Evolutionary conservation across 2,888 invertebrate species (phyloP), one percentile per base, ranked within the genome.

Genomic region (Morpho helenor): DNA sequence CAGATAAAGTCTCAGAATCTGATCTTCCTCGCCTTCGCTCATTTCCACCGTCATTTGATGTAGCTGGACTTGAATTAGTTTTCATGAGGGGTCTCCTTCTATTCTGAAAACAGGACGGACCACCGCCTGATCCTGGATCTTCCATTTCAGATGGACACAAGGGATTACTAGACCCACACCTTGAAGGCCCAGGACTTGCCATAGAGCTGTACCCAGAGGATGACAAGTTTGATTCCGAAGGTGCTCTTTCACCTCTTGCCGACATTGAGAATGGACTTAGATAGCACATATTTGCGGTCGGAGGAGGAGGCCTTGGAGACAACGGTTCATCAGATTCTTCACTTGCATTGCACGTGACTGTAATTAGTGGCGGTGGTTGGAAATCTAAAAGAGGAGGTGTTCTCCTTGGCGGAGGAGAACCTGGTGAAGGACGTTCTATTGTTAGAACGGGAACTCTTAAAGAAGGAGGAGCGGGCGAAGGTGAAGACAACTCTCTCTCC

Each of bases 131-230:
- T 2, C 94, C 94, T 2, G 93, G 93, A 69, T 95, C 95, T 71
- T 95, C 95, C 92, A 94, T 93, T 84, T 95, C 95, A 8, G 94
- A 93, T 2, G 94, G 94, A 75, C 94, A 95, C 3, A 96, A 78
- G 0, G 96, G 96, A 78, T 96, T 96, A 72, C 94, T 95, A 0
- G 96, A 96, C 7, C 95, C 95, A 75, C 96, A 96, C 62, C 96
- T 88, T 0, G 96, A 96, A 5, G 96, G 95, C 0, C 95, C 96
- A 0, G 96, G 96, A 80, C 95, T 95, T 0, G 96, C 95, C 94
- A 96, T 96, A 3, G 96, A 96, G 65, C 95, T 95, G 77, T 96
- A 96, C 7, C 96, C 96, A 0, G 96, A 96, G 7, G 96, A 96
- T 64, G 96, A 96, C 46, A 96, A 87, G 79, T 96, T 96, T 2